Percentiles rank a stretch among this genome's conserved stretches.
These are phyloP conservation scores for Lota lota DNA, from an alignment of 2,113 vertebrate species.

Conservation along the genomic window DNA sequence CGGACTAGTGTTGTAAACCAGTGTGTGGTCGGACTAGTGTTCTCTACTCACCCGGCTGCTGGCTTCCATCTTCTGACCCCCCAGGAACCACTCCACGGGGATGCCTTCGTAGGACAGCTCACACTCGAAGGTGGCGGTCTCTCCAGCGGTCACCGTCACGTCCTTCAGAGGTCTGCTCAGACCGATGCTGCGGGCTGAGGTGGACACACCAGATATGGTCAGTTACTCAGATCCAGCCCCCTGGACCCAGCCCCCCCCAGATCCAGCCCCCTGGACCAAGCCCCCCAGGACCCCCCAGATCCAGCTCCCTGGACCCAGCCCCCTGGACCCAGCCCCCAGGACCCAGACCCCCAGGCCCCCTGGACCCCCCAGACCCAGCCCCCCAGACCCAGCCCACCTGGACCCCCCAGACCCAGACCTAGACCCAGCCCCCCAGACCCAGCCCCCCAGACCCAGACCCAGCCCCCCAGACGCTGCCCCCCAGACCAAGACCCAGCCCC, in stretches of 20 bases:
- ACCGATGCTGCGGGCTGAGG: constrained; percentile 86
- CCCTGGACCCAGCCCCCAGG: no score
- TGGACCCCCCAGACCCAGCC: no score
- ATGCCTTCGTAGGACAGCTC: constrained; percentile 97
- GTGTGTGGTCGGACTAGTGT: neutral
- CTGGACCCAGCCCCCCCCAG: constrained; percentile 30
- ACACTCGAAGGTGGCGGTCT: constrained; percentile 93
- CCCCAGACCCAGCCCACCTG: no score
- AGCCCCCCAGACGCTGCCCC: no score
- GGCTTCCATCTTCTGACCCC: constrained; percentile 84
- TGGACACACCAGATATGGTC: constrained; percentile 67
- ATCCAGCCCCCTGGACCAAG: no score
- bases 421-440: no score
- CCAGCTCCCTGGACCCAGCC: no score
- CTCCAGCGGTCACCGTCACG: constrained; percentile 90
- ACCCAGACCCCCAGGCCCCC: no score
- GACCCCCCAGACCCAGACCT: no score
- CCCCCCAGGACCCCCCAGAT: no score
- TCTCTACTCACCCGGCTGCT: constrained; percentile 83
- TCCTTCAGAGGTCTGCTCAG: constrained; percentile 89
- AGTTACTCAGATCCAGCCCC: constrained; percentile 44
- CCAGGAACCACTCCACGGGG: constrained; percentile 88
- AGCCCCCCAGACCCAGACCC: no score
- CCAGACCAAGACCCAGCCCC: no score
- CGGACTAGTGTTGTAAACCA: neutral